Evolutionary conservation across 1,140 invertebrate species (phyloP).

Genomic region (Orussus abietinus): DNA sequence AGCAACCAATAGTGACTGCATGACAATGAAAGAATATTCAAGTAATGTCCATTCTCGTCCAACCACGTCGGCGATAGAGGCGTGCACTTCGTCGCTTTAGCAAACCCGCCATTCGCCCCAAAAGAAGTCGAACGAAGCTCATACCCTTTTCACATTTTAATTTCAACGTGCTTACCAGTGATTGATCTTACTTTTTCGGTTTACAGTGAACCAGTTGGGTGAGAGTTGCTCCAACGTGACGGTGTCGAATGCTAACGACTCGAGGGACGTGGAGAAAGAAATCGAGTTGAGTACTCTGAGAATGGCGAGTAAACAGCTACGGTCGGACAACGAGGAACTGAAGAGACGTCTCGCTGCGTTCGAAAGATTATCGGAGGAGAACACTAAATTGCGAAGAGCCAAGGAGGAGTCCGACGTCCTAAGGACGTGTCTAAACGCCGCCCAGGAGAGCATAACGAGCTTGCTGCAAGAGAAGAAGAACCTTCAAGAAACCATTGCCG

Average conservation of each 20-base stretch:
- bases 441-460: constrained; percentile 68
- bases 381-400: constrained; percentile 55
- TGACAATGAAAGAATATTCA: neutral
- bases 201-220: constrained; percentile 27
- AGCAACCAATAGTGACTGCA: too few species aligned
- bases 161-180: too few species aligned
- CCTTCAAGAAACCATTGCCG: constrained; percentile 64
- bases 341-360: constrained; percentile 57
- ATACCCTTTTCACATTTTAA: too few species aligned
- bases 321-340: constrained; percentile 64
- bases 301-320: constrained; percentile 55
- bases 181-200: constrained; percentile 25
- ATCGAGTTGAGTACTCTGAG: constrained; percentile 51
- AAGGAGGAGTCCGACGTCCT: constrained; percentile 64
- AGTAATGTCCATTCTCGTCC: too few species aligned
- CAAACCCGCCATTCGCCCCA: too few species aligned
- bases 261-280: constrained; percentile 40
- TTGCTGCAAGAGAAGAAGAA: constrained; percentile 70
- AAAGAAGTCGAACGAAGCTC: too few species aligned
- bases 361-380: constrained; percentile 63
- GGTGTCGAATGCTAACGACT: constrained; percentile 20
- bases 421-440: constrained; percentile 58
- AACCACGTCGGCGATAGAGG: too few species aligned
- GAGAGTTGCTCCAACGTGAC: constrained; percentile 15
- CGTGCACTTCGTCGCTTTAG: too few species aligned